These are phyloP conservation scores for Bombus haemorrhoidalis DNA, from an alignment of 1,140 invertebrate genomes.

Conservation along the genomic window DNA sequence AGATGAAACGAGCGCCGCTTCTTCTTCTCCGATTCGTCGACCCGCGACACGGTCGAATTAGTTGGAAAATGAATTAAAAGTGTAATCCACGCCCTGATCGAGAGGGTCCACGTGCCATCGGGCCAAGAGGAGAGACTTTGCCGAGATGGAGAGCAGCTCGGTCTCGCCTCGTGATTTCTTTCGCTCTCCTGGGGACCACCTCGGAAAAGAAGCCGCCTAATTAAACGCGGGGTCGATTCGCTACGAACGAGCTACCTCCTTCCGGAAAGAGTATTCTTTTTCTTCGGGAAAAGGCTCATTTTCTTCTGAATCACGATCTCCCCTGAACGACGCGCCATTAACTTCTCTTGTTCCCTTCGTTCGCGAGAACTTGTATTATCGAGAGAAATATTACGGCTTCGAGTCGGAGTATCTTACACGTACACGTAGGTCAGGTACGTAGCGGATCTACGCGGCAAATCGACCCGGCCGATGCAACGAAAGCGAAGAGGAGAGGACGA, in stretches of 20 bases:
- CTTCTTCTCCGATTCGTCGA: conserved; percentile 39
- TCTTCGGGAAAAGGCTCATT: conserved; percentile 26
- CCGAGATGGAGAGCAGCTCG: conserved; percentile 64
- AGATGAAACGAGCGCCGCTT: neutral
- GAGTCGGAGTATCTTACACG: neutral
- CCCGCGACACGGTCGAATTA: conserved; percentile 58
- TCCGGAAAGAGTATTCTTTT: conserved; percentile 59
- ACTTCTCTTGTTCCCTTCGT: conserved; percentile 25
- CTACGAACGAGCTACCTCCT: conserved; percentile 65
- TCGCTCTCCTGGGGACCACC: conserved; percentile 73
- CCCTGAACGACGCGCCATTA: conserved; percentile 58
- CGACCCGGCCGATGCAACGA: no score
- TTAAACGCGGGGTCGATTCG: conserved; percentile 76
- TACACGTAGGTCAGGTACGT: no score
- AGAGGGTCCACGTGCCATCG: conserved; percentile 63
- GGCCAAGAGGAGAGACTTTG: conserved; percentile 43
- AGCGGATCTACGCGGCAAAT: no score
- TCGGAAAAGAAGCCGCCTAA: conserved; percentile 77
- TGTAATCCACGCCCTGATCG: conserved; percentile 77
- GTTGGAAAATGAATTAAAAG: conserved; percentile 80
- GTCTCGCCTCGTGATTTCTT: conserved; percentile 78
- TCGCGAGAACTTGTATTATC: neutral
- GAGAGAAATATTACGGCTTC: neutral
- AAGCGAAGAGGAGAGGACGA: no score
- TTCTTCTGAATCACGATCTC: conserved; percentile 52